Evolutionary conservation across 2,797 vertebrate species (phyloP), one percentile per base, ranked within the genome.

Genomic region (Pipistrellus pipistrellus): DNA sequence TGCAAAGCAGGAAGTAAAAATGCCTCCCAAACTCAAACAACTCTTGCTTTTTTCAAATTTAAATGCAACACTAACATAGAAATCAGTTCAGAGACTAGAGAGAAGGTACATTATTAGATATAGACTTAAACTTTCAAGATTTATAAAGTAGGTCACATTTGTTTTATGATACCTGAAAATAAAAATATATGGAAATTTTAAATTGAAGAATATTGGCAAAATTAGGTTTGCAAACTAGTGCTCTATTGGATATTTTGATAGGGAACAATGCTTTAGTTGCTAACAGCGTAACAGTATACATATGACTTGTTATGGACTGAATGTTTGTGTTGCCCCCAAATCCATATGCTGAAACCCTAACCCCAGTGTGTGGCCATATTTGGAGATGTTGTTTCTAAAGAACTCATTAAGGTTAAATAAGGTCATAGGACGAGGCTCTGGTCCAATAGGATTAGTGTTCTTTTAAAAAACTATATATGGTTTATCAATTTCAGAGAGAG

Each of bases 1-100:
- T 91, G 88, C 8, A 94, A 57, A 75, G 44, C 48, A 96, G n/a
- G 4, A 94, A 92, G 48, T 91, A 88, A 62, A 48, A 41, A 13
- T 75, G 76, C 7, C 6, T 15, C 46, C 6, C 3, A 66, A 80
- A 81, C 35, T 87, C 77, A 94, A 88, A 78, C 46, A 85, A 20
- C 1, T 75, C 48, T 91, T 89, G 20, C 38, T 73, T 94, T 78
- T 55, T 55, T 59, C 4, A 92, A 77, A 87, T 77, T 86, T 77
- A 95, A 95, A 93, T 94, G 15, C 6, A 90, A 2, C 3, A 51
- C 64, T 88, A 59, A 90, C 38, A 83, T 48, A 75, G 76, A 85
- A 75, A 81, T 88, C 5, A 95, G 59, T 93, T 32, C 21, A 78
- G 51, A 91, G 51, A 82, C 46, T 32, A 21, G n/a, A 81, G 51